Evolutionary conservation across 2,113 vertebrate genomes (phyloP).

Genomic region (Odocoileus hemionus): DNA sequence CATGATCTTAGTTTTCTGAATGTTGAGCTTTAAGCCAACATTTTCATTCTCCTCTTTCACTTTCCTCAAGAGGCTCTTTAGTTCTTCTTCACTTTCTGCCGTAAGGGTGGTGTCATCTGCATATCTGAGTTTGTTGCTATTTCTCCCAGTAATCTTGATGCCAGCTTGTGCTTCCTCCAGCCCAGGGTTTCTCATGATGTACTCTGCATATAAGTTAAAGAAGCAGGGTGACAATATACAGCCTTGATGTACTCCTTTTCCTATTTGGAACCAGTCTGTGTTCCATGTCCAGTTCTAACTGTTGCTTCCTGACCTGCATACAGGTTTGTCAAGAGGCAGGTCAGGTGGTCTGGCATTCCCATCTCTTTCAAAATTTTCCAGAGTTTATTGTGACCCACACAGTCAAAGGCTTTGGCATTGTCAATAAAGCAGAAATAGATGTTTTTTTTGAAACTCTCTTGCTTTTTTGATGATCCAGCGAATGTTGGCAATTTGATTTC

Average conservation of each 20-base stretch:
- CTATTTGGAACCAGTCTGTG: neutral
- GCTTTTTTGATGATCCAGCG: rapidly evolving
- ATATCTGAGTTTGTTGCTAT: neutral
- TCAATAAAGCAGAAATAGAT: neutral
- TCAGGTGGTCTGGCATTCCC: neutral
- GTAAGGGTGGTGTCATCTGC: neutral
- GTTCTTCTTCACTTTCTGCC: neutral
- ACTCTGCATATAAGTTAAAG: neutral
- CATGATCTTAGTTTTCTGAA: neutral
- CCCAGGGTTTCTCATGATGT: neutral
- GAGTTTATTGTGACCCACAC: neutral
- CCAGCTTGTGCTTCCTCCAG: neutral
- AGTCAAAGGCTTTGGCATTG: neutral
- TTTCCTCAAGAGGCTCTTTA: neutral
- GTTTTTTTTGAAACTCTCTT: neutral
- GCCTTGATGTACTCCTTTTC: neutral
- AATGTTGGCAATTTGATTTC: neutral
- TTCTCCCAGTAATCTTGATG: rapidly evolving
- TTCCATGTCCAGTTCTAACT: neutral
- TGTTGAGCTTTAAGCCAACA: neutral
- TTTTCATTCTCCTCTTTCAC: neutral
- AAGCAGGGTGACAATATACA: neutral
- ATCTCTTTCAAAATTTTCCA: neutral
- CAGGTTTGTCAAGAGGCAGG: neutral
- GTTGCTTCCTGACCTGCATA: neutral